Percentiles rank a stretch among this genome's conserved stretches.
phyloP scores from a whole-genome alignment of 2,797 vertebrate genomes.

The Acanthiza pusilla region DNA sequence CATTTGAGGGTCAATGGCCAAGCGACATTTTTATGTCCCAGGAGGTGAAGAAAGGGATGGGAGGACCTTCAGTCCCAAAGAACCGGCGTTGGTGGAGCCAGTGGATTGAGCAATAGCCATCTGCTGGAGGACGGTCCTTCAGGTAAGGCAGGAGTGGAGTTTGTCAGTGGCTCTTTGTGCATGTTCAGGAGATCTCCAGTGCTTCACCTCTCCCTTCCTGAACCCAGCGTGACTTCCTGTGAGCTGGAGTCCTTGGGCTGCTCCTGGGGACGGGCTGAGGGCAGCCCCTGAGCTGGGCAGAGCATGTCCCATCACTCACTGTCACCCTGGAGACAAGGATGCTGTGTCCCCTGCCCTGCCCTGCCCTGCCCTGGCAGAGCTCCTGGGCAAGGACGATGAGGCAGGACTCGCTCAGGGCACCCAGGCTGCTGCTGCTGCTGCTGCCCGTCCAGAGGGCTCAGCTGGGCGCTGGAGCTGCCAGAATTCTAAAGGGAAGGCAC shows the following conservation, averaged over 20 bases:
- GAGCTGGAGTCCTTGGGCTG: not conserved
- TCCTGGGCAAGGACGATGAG: not conserved
- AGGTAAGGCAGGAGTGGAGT: not conserved
- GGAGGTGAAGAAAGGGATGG: not conserved
- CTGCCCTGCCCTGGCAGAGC: not conserved
- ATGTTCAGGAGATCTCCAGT: not conserved
- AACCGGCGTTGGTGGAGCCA: fast-evolving
- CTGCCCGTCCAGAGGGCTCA: not conserved
- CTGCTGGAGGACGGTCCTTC: not conserved
- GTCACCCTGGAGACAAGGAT: not conserved
- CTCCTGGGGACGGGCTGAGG: not conserved
- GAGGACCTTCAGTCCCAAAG: not conserved
- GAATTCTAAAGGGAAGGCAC: not conserved
- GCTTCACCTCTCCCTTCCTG: not conserved
- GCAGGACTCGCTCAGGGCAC: not conserved
- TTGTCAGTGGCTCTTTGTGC: fast-evolving
- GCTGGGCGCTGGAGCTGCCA: not conserved
- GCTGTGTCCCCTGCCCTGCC: not conserved
- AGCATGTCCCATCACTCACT: not conserved
- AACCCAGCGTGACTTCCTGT: not conserved
- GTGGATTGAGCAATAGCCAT: fast-evolving
- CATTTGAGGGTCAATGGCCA: not conserved
- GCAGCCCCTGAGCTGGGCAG: fast-evolving
- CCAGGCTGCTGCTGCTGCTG: not conserved
- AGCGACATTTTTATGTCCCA: not conserved